Conservation (phyloP, 1,140 invertebrate genomes). For the Zaprionus ghesquierei region DNA sequence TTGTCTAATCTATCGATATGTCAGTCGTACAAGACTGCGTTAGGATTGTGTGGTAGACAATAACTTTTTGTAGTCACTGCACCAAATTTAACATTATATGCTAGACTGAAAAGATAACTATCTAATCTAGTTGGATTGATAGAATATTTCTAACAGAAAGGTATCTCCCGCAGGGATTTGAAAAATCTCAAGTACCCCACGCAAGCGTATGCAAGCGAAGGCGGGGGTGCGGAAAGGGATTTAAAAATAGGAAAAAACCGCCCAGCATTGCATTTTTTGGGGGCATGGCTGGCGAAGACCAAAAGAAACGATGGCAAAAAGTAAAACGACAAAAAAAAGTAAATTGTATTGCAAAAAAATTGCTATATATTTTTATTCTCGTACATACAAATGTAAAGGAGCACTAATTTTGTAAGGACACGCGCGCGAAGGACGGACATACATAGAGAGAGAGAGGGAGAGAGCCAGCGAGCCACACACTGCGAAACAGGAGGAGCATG, state of each 20-base stretch:
- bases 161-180: not conserved
- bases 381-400: slow-evolving; percentile 56
- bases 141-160: not conserved
- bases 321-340: slow-evolving; percentile 18
- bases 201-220: not conserved
- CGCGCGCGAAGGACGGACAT: slow-evolving; percentile 51
- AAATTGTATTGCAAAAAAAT: slow-evolving; percentile 72
- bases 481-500: slow-evolving; percentile 41
- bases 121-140: not conserved
- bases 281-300: slow-evolving; percentile 36
- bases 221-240: not conserved
- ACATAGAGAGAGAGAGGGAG: slow-evolving; percentile 7
- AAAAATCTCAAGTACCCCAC: not conserved
- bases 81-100: not conserved
- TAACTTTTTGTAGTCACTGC: not conserved
- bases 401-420: slow-evolving; percentile 80
- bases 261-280: slow-evolving; percentile 19
- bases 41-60: no score
- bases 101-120: not conserved
- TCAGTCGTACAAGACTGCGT: no score
- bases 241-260: slow-evolving; percentile 27
- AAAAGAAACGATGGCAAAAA: slow-evolving; percentile 41
- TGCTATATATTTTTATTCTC: slow-evolving; percentile 43
- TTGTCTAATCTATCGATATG: no score
- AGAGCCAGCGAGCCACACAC: not conserved